Conservation (phyloP, 2,113 vertebrate species). For the Gobius niger region DNA sequence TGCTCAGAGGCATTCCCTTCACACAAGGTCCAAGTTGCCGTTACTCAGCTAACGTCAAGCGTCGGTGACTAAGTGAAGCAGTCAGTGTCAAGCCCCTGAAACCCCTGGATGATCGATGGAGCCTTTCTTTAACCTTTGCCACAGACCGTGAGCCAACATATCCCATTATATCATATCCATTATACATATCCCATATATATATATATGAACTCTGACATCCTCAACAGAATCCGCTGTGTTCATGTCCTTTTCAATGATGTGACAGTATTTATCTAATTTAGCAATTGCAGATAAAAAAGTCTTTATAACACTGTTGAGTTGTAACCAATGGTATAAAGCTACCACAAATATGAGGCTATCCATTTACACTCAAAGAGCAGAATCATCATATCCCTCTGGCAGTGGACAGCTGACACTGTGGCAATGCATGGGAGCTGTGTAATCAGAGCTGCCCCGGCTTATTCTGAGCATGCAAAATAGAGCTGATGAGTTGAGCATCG, state of each 20-base stretch:
- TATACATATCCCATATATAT: too few relatives aligned
- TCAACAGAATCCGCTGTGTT: too few relatives aligned
- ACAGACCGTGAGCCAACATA: too few relatives aligned
- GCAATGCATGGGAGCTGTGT: conserved; percentile 73
- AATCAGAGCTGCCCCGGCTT: conserved; percentile 73
- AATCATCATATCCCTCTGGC: conserved; percentile 74
- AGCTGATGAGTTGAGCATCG: conserved; percentile 63
- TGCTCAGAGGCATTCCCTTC: conserved; percentile 35
- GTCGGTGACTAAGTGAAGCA: conserved; percentile 63
- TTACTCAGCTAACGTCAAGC: conserved; percentile 46
- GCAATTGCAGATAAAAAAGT: conserved; percentile 24
- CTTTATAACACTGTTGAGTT: conserved; percentile 35
- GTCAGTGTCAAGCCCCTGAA: conserved; percentile 66
- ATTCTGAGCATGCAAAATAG: conserved; percentile 75
- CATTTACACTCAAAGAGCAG: conserved; percentile 73
- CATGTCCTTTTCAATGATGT: conserved; percentile 5
- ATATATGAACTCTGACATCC: too few relatives aligned
- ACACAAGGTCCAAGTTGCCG: conserved; percentile 38
- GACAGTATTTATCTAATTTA: conserved; percentile 39
- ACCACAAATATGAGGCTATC: conserved; percentile 65
- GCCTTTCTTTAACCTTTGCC: conserved; percentile 65
- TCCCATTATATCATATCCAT: too few relatives aligned
- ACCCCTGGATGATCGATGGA: conserved; percentile 67
- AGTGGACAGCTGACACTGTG: conserved; percentile 74
- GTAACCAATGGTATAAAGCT: conserved; percentile 64